A percentile compares a stretch with the other conserved stretches of the same genome.
phyloP scores from a whole-genome alignment of 2,888 invertebrate genomes.

The Habroteleia sp. region DNA sequence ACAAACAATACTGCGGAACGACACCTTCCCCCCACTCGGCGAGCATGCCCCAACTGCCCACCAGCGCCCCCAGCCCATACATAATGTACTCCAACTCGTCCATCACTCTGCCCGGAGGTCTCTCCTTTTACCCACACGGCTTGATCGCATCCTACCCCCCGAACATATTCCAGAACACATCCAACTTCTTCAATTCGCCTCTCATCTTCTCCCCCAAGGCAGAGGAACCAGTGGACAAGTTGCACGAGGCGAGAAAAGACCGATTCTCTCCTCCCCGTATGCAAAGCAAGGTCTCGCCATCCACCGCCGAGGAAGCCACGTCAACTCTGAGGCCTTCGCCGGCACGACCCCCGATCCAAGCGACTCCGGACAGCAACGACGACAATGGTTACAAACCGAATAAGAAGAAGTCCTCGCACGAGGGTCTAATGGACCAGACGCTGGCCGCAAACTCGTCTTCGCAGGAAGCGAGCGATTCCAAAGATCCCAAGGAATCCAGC shows the following conservation, averaged over 20 bases:
- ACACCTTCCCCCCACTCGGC: conserved; percentile 82
- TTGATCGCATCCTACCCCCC: conserved; percentile 84
- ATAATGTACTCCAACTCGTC: conserved; percentile 87
- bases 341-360: conserved; percentile 82
- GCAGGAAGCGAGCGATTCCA: conserved; percentile 23
- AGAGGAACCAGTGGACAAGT: conserved; percentile 82
- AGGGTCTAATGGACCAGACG: conserved; percentile 20
- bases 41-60: conserved; percentile 75
- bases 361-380: conserved; percentile 74
- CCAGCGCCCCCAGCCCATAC: conserved; percentile 82
- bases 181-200: conserved; percentile 84
- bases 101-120: conserved; percentile 66
- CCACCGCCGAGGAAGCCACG: conserved; percentile 85
- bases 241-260: conserved; percentile 83
- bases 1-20: conserved; percentile 97
- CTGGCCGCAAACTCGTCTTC: conserved; percentile 28
- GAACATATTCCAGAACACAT: conserved; percentile 82
- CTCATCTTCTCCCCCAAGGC: conserved; percentile 85
- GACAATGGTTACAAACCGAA: conserved; percentile 42
- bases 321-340: conserved; percentile 86
- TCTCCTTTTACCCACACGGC: conserved; percentile 85
- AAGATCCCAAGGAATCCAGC: conserved; percentile 8
- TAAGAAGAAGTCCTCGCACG: conserved; percentile 30
- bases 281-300: conserved; percentile 85
- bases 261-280: conserved; percentile 84